These are phyloP conservation scores for Globodera rostochiensis DNA, from an alignment of 1,140 invertebrate species.

Conservation along the genomic window DNA sequence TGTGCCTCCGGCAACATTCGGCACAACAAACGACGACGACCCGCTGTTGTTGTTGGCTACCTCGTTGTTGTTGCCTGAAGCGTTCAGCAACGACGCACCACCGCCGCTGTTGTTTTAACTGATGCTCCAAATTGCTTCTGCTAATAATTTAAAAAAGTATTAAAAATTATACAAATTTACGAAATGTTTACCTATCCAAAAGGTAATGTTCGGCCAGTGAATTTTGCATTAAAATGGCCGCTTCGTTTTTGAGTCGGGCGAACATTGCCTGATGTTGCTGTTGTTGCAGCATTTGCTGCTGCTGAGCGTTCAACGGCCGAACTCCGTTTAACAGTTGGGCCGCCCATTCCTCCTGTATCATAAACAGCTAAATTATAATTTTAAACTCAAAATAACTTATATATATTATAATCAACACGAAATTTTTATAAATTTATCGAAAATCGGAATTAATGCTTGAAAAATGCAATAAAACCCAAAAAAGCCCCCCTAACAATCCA, in stretches of 20 bases:
- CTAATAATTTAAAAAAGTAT: background rate
- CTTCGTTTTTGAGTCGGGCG: constrained; percentile 19
- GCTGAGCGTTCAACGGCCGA: constrained; percentile 5
- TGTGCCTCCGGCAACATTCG: constrained; percentile 4
- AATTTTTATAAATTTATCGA: too few species aligned
- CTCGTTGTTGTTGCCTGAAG: background rate
- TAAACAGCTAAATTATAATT: too few species aligned
- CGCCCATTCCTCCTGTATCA: constrained; percentile 24
- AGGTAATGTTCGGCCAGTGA: constrained; percentile 22
- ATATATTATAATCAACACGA: too few species aligned
- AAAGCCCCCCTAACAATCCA: background rate
- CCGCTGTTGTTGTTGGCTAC: background rate
- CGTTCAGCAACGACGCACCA: background rate
- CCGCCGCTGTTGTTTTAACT: constrained; percentile 1
- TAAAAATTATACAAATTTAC: background rate
- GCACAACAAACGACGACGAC: constrained; percentile 15
- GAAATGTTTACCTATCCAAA: constrained; percentile 1
- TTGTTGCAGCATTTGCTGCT: constrained; percentile 15
- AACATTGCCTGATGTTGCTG: background rate
- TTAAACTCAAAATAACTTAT: too few species aligned
- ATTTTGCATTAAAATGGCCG: constrained; percentile 17
- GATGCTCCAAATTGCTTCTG: constrained; percentile 12
- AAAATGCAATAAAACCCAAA: background rate
- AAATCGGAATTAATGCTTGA: too few species aligned
- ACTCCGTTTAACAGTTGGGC: constrained; percentile 25